Percentiles rank a stretch among this genome's conserved stretches.
Conservation (phyloP, 2,888 invertebrate species). For the Muschampia plurimacula region DNA sequence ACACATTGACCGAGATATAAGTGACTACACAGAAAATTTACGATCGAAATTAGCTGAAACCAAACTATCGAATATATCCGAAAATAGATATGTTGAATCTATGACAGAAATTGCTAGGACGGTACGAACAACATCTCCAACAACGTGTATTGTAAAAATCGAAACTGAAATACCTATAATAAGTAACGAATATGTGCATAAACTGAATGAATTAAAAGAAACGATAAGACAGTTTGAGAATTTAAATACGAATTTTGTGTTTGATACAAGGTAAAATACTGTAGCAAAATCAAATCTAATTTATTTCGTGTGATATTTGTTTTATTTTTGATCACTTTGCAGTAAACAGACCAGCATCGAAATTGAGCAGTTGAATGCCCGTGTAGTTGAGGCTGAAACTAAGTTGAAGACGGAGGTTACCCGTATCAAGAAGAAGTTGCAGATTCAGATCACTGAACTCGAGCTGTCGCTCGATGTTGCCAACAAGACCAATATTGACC, state of each 20-base stretch:
- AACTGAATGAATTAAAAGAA: slow-evolving; percentile 85
- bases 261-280: slow-evolving; percentile 87
- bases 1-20: slow-evolving; percentile 24
- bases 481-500: slow-evolving; percentile 98
- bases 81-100: slow-evolving; percentile 42
- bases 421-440: slow-evolving; percentile 99
- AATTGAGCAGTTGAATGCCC: slow-evolving; percentile 97
- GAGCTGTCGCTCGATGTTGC: slow-evolving; percentile 98
- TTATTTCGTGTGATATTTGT: not conserved
- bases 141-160: slow-evolving; percentile 68
- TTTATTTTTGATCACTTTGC: slow-evolving; percentile 52
- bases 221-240: slow-evolving; percentile 88
- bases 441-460: slow-evolving; percentile 98
- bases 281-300: not conserved
- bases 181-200: slow-evolving; percentile 85
- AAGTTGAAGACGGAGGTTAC: slow-evolving; percentile 97
- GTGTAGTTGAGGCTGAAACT: slow-evolving; percentile 98
- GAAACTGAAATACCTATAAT: slow-evolving; percentile 70
- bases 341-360: slow-evolving; percentile 99
- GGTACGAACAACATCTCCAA: slow-evolving; percentile 65
- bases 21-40: slow-evolving; percentile 25
- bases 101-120: slow-evolving; percentile 55
- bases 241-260: slow-evolving; percentile 85
- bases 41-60: slow-evolving; percentile 53
- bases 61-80: slow-evolving; percentile 53